Base-by-base conservation (phyloP, 2,113 vertebrate species). In the Cichladusa arquata region DNA sequence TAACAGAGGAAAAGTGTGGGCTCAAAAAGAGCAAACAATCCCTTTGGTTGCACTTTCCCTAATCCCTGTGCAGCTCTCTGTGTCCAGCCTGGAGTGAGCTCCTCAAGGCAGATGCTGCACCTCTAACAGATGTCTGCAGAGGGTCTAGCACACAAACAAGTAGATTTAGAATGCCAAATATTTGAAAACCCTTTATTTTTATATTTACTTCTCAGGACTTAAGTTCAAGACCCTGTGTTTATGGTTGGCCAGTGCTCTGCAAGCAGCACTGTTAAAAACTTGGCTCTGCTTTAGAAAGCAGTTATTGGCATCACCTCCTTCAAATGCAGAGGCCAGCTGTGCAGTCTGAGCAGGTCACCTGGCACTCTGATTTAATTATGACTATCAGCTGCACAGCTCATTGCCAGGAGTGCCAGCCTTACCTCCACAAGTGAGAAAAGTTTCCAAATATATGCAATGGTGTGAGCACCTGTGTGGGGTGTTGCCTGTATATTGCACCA, bases 1-100 rank as follows among this genome's bases (percentile, higher is more conserved):
- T 96, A 90, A 96, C 53, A 90, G 74, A 79, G 88, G 71, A 83
- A 95, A 95, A 94, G 36, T 0, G 1, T 12, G 14, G 73, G 19
- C 86, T 95, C 36, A n/a, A 92, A 80, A 64, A 65, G 40, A 74
- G 61, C 83, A 94, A 95, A 74, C 51, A 93, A 47, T 93, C 51
- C 47, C 42, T 92, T 81, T 61, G 4, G 11, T 66, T 48, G 73
- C 57, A 50, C 33, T 95, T 89, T 93, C 33, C 58, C 79, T 92
- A 89, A 87, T 57, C 42, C 81, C 78, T 81, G 57, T 33, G 54
- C 29, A 65, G 62, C 15, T 86, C 45, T 67, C 33, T 40, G 22
- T 76, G 74, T 77, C 78, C 91, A 90, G 57, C 36, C n/a, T 70
- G 58, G 22, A 84, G 13, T 6, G 25, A 94, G 65, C 22, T 86